Conservation (phyloP, 2,888 invertebrate genomes). For the Pyrgus malvae region DNA sequence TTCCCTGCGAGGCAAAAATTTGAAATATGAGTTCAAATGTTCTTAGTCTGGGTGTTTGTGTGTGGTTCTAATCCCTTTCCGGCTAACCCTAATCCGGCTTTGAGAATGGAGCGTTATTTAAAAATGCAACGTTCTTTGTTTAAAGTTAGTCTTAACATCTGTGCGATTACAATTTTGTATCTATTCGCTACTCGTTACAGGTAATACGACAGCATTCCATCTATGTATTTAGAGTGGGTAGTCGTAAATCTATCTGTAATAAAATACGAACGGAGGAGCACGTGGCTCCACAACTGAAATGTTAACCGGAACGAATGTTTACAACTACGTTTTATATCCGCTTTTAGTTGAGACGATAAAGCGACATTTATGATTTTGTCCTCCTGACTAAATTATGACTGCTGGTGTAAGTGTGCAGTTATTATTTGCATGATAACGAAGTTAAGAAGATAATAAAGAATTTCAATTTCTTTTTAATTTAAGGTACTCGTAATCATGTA, state of each 20-base stretch:
- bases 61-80: no score
- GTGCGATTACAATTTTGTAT: no score
- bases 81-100: no score
- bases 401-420: not conserved
- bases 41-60: no score
- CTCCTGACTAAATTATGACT: not conserved
- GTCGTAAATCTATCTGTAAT: constrained; percentile 64
- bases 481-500: no score
- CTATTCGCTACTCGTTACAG: not conserved
- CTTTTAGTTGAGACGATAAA: constrained; percentile 45
- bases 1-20: no score
- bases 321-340: constrained; percentile 56
- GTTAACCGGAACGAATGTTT: constrained; percentile 60
- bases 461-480: not conserved
- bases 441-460: not conserved
- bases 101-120: no score
- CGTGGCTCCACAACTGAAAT: constrained; percentile 55
- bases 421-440: not conserved
- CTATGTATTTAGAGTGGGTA: constrained; percentile 53
- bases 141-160: no score
- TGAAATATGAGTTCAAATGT: no score
- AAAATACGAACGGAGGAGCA: constrained; percentile 57
- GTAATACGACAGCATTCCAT: constrained; percentile 44
- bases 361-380: constrained; percentile 42
- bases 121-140: no score